Evolutionary conservation across 1,140 invertebrate species (phyloP), one percentile per base, ranked within the genome.

Genomic region (Elysia chlorotica): DNA sequence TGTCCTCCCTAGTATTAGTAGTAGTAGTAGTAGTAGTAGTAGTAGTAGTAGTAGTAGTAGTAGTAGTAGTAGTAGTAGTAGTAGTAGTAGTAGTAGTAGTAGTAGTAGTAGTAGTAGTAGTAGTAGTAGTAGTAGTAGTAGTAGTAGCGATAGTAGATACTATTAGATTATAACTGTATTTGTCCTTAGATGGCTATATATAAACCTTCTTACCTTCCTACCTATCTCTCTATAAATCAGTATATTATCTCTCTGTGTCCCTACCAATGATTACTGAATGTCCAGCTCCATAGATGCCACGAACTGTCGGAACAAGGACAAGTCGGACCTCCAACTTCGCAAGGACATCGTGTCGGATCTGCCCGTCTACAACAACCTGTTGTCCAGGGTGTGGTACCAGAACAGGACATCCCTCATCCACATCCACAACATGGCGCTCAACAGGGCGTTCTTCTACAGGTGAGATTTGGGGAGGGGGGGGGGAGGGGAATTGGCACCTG

Each of bases 401-500:
- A 99, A 99, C 87, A 90, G 97, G 74, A 98, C 97, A 0, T 93
- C 93, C 23, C 85, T 99, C 61, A 87, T 99, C 21, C 95, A 99
- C 88, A 88, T 99, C 71, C 97, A 99, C 85, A 99, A 99, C 85
- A 94, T 98, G 92, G 97, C 96, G 4, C 88, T 98, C 79, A 97
- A 93, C 82, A 88, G 96, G 77, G 94, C 96, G 0, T 98, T 97
- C 86, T 99, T 96, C 86, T 98, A 94, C 92, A 68, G 63, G 63
- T 65, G 41, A 48, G 41, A n/a, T n/a, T n/a, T n/a, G n/a, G n/a
- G n/a, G n/a, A n/a, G n/a, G n/a, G n/a, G n/a, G n/a, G n/a, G n/a
- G 10, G 41, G 41, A 14, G 10, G 41, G n/a, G 10, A 48, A 14
- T 48, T 48, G 41, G n/a, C n/a, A n/a, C n/a, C n/a, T n/a, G n/a